Percentiles rank a stretch among this genome's conserved stretches.
phyloP scores from a whole-genome alignment of 2,797 vertebrate species.

The Novumbra hubbsi region DNA sequence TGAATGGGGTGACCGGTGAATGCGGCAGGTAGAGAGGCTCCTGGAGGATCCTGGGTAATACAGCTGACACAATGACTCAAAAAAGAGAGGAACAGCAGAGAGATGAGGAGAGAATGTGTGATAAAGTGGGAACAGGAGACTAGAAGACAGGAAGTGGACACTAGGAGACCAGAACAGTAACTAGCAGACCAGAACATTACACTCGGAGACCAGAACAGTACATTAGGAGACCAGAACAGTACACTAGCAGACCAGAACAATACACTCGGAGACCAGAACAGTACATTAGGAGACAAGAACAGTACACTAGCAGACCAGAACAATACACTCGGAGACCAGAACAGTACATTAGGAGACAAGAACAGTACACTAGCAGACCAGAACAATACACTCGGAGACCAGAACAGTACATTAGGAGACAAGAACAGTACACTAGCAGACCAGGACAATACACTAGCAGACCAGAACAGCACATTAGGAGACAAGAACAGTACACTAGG shows the following conservation, averaged over 20 bases:
- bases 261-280: neutral
- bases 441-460: no score
- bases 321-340: neutral
- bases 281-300: slow-evolving; percentile 24
- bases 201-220: slow-evolving; percentile 1
- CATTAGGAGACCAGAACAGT: neutral
- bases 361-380: neutral
- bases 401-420: slow-evolving; percentile 26
- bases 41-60: slow-evolving; percentile 50
- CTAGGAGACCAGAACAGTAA: neutral
- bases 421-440: neutral
- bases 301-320: slow-evolving; percentile 12
- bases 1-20: slow-evolving; percentile 73
- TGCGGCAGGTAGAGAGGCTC: slow-evolving; percentile 68
- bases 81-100: slow-evolving; percentile 10
- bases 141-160: neutral
- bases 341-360: no score
- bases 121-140: slow-evolving; percentile 13
- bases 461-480: neutral
- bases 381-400: slow-evolving; percentile 23
- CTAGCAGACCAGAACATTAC: slow-evolving; percentile 30
- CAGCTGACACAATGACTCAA: slow-evolving; percentile 17
- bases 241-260: neutral
- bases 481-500: neutral
- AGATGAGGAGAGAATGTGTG: slow-evolving; percentile 28